Percentiles rank a stretch among this genome's conserved stretches.
Evolutionary conservation across 2,797 vertebrate genomes (phyloP).

Genomic region (Tragelaphus eurycerus): DNA sequence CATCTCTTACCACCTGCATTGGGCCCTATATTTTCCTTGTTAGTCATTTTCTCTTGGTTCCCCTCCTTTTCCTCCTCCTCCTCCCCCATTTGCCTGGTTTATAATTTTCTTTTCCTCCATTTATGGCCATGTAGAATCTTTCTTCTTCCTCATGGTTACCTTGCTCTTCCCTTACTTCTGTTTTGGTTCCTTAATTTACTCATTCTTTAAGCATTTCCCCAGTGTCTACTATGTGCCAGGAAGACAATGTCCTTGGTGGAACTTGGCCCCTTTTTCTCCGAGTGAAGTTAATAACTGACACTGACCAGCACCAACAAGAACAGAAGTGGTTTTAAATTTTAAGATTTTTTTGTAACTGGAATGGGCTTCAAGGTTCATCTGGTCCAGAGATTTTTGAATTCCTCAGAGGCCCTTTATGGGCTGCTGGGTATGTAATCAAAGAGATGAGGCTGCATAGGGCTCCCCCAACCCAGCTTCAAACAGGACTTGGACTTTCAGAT

Average conservation of each 20-base stretch:
- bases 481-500: neutral
- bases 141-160: neutral
- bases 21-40: neutral
- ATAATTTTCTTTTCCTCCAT: neutral
- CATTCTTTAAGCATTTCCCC: neutral
- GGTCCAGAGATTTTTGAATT: neutral
- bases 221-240: neutral
- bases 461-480: neutral
- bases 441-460: neutral
- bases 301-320: neutral
- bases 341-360: slow-evolving; percentile 8
- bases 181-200: slow-evolving; percentile 3
- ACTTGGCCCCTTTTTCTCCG: neutral
- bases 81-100: neutral
- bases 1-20: neutral
- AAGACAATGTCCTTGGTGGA: neutral
- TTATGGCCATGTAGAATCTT: neutral
- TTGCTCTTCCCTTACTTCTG: neutral
- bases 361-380: neutral
- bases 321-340: slow-evolving; percentile 22
- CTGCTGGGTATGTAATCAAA: neutral
- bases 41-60: neutral
- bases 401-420: neutral
- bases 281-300: neutral
- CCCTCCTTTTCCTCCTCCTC: neutral